phyloP scores from a whole-genome alignment of 2,888 invertebrate species.

The Masnerella sp. region DNA sequence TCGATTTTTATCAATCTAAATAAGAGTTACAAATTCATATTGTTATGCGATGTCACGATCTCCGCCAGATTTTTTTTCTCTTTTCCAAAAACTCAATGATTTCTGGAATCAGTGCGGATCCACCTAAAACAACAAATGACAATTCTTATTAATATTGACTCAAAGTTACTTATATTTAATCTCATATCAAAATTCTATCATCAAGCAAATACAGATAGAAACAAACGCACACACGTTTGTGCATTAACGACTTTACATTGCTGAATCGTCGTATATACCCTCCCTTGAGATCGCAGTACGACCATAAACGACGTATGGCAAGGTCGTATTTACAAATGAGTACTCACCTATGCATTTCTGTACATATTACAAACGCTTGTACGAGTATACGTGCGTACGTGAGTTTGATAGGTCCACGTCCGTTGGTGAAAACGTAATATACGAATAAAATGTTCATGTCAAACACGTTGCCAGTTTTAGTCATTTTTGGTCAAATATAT shows the following conservation, averaged over 20 bases:
- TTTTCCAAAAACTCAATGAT: too few species aligned
- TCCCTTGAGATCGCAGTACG: conserved; percentile 54
- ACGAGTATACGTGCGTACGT: conserved; percentile 18
- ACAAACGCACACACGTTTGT: conserved; percentile 24
- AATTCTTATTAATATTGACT: conserved; percentile 10
- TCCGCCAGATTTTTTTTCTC: too few species aligned
- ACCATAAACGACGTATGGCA: conserved; percentile 58
- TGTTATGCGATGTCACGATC: too few species aligned
- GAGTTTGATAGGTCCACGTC: conserved; percentile 40
- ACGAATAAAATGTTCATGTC: conserved; percentile 34
- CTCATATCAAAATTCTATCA: conserved; percentile 37
- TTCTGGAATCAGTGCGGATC: too few species aligned
- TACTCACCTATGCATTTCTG: conserved; percentile 53
- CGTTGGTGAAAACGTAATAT: conserved; percentile 42
- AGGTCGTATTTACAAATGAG: conserved; percentile 59
- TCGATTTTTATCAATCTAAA: too few species aligned
- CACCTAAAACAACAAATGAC: too few species aligned
- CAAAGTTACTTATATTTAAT: conserved; percentile 10
- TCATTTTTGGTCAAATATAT: conserved; percentile 27
- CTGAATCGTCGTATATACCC: conserved; percentile 37
- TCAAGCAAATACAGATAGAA: conserved; percentile 14
- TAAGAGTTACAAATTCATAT: too few species aligned
- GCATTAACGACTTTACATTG: conserved; percentile 51
- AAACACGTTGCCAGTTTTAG: conserved; percentile 17
- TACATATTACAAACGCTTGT: conserved; percentile 53